Evolutionary conservation across 1,140 invertebrate genomes (phyloP).

Genomic region (Myzus persicae): DNA sequence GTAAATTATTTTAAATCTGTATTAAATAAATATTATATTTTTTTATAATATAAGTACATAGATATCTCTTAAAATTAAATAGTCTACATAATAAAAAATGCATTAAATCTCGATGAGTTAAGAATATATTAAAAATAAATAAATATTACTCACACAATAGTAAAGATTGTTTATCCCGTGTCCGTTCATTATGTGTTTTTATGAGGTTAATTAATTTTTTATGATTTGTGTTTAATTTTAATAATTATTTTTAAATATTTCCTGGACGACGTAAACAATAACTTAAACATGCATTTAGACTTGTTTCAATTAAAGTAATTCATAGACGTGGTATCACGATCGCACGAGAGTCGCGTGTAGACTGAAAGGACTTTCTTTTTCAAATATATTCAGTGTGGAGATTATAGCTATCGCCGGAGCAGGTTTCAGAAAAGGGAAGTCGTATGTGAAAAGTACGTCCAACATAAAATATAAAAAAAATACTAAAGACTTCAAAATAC

Average conservation of each 20-base stretch:
- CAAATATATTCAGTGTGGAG: neutral
- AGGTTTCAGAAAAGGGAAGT: slow-evolving; percentile 37
- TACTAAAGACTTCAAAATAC: neutral
- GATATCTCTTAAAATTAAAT: neutral
- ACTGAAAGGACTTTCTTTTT: slow-evolving; percentile 56
- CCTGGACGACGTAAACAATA: neutral
- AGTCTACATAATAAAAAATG: neutral
- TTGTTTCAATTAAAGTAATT: neutral
- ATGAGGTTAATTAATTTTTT: neutral
- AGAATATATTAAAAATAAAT: neutral
- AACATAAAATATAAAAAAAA: neutral
- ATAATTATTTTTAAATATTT: neutral
- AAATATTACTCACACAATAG: slow-evolving; percentile 23
- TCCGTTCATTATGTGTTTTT: neutral
- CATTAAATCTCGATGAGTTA: neutral
- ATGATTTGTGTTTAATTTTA: neutral
- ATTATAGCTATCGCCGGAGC: neutral
- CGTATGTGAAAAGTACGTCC: neutral
- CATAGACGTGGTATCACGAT: neutral
- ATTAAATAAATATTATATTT: neutral
- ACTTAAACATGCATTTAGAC: neutral
- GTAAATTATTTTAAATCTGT: neutral
- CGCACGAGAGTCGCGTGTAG: slow-evolving; percentile 37
- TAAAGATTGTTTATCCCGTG: neutral
- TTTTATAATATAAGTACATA: neutral